These are phyloP conservation scores for Oreortyx pictus DNA, from an alignment of 2,797 vertebrate genomes.

Conservation along the genomic window DNA sequence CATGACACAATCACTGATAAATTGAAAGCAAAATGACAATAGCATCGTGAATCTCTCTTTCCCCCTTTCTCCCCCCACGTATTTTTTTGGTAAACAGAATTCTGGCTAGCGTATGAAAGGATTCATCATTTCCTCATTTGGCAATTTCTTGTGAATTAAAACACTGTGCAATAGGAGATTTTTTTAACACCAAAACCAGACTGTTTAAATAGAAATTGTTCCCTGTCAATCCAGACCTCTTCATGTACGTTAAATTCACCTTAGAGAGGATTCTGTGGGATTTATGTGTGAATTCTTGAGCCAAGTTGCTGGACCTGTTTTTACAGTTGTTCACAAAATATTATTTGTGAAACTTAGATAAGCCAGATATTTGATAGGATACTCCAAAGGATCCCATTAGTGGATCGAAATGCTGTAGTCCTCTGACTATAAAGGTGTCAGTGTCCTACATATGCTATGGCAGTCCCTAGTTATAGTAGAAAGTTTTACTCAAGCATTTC, in stretches of 20 bases:
- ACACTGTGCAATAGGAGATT: not conserved
- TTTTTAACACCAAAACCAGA: slow-evolving; percentile 14
- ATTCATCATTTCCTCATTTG: slow-evolving; percentile 31
- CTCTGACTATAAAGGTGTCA: not conserved
- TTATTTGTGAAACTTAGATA: not conserved
- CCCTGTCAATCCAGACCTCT: not conserved
- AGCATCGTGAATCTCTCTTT: not conserved
- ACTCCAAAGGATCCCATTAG: not conserved
- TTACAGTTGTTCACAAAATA: not conserved
- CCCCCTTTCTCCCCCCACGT: accelerated
- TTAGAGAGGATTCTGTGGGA: not conserved
- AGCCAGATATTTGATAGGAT: not conserved
- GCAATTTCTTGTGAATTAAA: slow-evolving; percentile 51
- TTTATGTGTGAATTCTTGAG: not conserved
- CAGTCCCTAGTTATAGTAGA: accelerated
- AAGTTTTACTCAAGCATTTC: not conserved
- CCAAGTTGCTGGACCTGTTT: not conserved
- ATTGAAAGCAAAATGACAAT: slow-evolving; percentile 62
- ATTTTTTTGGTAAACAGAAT: slow-evolving; percentile 36
- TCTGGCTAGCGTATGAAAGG: slow-evolving; percentile 6
- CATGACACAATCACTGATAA: slow-evolving; percentile 47
- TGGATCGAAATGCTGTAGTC: not conserved
- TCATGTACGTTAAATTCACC: not conserved
- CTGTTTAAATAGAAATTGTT: not conserved
- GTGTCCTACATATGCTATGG: not conserved